These are phyloP conservation scores for Orthosia gracilis DNA, from an alignment of 2,888 invertebrate species.

Conservation along the genomic window DNA sequence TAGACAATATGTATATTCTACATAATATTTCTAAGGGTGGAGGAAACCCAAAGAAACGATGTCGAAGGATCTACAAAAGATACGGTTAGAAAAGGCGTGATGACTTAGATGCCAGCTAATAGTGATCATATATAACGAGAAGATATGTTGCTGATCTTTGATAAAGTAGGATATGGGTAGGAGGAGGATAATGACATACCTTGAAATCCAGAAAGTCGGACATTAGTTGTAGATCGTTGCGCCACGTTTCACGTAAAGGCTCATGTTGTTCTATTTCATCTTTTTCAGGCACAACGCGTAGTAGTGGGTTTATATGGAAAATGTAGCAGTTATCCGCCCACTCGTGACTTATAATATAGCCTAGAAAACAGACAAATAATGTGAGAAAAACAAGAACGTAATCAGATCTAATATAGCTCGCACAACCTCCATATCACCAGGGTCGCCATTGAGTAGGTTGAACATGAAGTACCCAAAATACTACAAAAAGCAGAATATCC, in stretches of 20 bases:
- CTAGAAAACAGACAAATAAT: conserved; percentile 67
- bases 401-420: neutral
- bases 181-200: conserved; percentile 77
- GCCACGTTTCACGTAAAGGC: conserved; percentile 89
- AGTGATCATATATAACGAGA: neutral
- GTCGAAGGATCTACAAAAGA: neutral
- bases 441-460: too few relatives aligned
- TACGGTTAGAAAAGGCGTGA: neutral
- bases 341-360: conserved; percentile 92
- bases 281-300: conserved; percentile 79
- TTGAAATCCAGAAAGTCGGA: conserved; percentile 92
- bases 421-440: too few relatives aligned
- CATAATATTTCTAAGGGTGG: too few relatives aligned
- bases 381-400: neutral
- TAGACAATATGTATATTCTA: conserved; percentile 31
- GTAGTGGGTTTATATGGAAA: conserved; percentile 91
- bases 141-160: neutral
- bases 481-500: neutral
- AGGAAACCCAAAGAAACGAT: neutral
- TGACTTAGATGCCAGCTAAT: neutral
- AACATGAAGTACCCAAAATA: neutral
- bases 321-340: conserved; percentile 91
- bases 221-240: conserved; percentile 91
- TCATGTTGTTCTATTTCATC: conserved; percentile 84
- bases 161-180: neutral